phyloP scores from a whole-genome alignment of 2,113 vertebrate species.

The Otocyon megalotis region DNA sequence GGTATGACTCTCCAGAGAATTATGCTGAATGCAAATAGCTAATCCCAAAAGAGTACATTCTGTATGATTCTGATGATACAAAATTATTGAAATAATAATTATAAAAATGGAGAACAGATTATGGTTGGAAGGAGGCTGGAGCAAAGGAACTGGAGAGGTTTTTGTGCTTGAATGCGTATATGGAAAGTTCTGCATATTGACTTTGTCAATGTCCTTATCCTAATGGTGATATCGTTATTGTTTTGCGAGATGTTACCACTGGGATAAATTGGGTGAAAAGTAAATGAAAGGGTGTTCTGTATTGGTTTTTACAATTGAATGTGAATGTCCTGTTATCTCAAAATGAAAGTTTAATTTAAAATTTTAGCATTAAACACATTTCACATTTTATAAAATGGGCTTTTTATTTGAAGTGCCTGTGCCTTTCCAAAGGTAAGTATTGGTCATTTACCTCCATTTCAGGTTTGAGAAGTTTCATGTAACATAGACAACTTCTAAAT shows the following conservation, averaged over 20 bases:
- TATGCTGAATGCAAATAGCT: neutral
- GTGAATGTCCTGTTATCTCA: neutral
- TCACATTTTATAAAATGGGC: neutral
- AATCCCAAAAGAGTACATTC: neutral
- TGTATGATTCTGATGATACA: neutral
- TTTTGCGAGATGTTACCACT: neutral
- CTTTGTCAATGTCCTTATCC: neutral
- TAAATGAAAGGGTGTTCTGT: neutral
- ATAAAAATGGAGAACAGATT: neutral
- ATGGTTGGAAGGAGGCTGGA: neutral
- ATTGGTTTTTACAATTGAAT: neutral
- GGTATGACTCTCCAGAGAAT: neutral
- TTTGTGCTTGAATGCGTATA: neutral
- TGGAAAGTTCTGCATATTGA: neutral
- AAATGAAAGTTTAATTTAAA: neutral
- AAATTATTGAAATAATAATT: neutral
- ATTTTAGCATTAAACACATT: neutral
- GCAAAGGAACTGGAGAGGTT: neutral
- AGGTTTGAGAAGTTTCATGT: neutral
- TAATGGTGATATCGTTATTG: neutral
- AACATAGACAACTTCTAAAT: neutral
- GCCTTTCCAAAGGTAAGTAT: neutral
- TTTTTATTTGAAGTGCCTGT: neutral
- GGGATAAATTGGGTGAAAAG: neutral
- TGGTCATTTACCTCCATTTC: neutral